Conservation (phyloP, 2,113 vertebrate genomes). For the Megaceryle maxima region DNA sequence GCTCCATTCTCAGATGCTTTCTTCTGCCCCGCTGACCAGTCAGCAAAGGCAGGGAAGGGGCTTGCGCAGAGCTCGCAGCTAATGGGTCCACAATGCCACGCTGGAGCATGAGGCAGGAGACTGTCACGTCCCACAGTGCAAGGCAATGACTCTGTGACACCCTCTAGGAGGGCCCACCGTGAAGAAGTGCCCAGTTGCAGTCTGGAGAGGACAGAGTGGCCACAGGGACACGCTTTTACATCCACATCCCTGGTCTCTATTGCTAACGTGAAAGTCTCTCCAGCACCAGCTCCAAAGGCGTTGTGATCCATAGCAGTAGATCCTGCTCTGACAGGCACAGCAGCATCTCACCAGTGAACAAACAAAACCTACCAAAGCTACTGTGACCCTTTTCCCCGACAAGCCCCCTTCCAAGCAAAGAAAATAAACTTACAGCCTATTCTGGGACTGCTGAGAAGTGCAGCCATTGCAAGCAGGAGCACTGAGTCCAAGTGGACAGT, state of each 20-base stretch:
- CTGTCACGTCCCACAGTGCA: not conserved
- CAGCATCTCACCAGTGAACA: not conserved
- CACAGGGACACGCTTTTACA: not conserved
- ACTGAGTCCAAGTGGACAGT: not conserved
- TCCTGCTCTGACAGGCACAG: not conserved
- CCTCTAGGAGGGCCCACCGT: not conserved
- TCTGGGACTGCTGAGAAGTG: not conserved
- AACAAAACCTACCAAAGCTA: not conserved
- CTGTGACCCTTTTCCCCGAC: not conserved
- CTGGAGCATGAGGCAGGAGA: not conserved
- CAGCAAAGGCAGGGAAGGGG: not conserved
- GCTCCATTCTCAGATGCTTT: not conserved
- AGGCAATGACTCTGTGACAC: not conserved
- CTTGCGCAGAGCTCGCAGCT: not conserved
- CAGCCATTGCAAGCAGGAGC: not conserved
- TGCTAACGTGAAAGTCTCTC: not conserved
- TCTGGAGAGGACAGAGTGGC: not conserved
- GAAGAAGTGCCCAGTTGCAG: not conserved
- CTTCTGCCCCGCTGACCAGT: not conserved
- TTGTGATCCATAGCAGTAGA: not conserved
- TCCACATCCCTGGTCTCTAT: not conserved
- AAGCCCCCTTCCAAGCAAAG: not conserved
- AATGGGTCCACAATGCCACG: too few species aligned
- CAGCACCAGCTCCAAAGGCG: not conserved
- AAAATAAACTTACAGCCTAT: not conserved